phyloP scores from a whole-genome alignment of 1,140 invertebrate species.

The Pollicipes pollicipes region DNA sequence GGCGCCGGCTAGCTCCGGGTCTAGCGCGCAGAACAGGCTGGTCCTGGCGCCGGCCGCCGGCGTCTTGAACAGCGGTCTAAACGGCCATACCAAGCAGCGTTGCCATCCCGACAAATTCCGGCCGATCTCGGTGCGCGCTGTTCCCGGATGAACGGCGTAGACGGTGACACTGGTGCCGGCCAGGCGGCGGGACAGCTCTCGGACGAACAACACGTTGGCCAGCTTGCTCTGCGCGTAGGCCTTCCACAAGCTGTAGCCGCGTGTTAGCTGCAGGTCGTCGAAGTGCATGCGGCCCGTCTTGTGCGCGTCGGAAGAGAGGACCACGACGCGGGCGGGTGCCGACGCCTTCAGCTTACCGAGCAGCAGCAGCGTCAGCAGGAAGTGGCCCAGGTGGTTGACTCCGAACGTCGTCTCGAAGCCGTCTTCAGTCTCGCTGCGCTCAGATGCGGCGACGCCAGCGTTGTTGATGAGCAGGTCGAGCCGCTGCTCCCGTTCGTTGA shows the following conservation, averaged over 20 bases:
- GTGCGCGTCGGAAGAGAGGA: conserved; percentile 69
- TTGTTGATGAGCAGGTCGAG: conserved; percentile 66
- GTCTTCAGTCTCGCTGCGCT: conserved; percentile 30
- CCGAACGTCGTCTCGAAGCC: conserved; percentile 33
- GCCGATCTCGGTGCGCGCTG: conserved; percentile 45
- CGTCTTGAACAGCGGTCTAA: conserved; percentile 9
- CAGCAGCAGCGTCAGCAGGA: conserved; percentile 31
- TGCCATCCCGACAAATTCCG: conserved; percentile 38
- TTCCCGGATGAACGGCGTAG: conserved; percentile 31
- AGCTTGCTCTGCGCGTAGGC: conserved; percentile 52
- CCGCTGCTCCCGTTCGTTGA: conserved; percentile 37
- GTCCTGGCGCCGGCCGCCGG: conserved; percentile 51
- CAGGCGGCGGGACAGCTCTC: conserved; percentile 38
- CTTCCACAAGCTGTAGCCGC: conserved; percentile 23
- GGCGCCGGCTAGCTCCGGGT: conserved; percentile 41
- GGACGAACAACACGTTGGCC: conserved; percentile 52
- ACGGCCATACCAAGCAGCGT: too few species aligned
- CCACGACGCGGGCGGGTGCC: conserved; percentile 56
- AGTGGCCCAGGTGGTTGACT: conserved; percentile 33
- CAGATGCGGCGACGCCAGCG: conserved; percentile 55
- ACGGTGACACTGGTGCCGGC: conserved; percentile 29
- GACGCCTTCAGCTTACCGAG: conserved; percentile 29
- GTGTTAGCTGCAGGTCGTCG: conserved; percentile 24
- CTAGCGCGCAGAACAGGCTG: conserved; percentile 52
- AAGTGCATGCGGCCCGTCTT: conserved; percentile 26